Evolutionary conservation across 2,888 invertebrate species (phyloP).

Genomic region (Stenchaetothrips biformis): DNA sequence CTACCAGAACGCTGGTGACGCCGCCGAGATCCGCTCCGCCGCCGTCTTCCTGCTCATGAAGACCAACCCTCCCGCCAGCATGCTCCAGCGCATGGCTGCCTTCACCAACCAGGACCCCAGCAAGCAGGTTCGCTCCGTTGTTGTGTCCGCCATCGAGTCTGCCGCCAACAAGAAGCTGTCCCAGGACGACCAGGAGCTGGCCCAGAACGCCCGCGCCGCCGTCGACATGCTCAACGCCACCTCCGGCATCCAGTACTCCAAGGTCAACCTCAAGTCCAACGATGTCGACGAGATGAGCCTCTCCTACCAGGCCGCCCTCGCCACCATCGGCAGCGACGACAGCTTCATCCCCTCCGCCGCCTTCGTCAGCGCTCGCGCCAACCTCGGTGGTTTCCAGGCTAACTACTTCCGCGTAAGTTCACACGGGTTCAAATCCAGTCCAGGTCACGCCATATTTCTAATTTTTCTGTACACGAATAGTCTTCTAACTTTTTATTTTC

Average conservation of each 20-base stretch:
- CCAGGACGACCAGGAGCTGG: slow-evolving; percentile 49
- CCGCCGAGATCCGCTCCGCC: slow-evolving; percentile 59
- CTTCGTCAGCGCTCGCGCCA: slow-evolving; percentile 40
- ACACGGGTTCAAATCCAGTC: background rate
- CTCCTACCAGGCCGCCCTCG: slow-evolving; percentile 45
- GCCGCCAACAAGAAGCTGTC: slow-evolving; percentile 45
- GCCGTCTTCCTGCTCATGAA: slow-evolving; percentile 59
- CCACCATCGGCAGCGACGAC: slow-evolving; percentile 56
- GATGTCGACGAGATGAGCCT: slow-evolving; percentile 45
- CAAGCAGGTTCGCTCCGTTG: slow-evolving; percentile 60
- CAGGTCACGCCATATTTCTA: background rate
- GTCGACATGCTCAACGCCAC: slow-evolving; percentile 48
- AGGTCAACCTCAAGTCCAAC: slow-evolving; percentile 37
- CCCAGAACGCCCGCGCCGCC: slow-evolving; percentile 51
- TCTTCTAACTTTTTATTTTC: background rate
- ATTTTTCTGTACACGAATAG: background rate
- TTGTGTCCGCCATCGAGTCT: slow-evolving; percentile 57
- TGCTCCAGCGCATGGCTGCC: slow-evolving; percentile 66
- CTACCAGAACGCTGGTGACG: slow-evolving; percentile 60
- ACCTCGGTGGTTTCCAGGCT: slow-evolving; percentile 44
- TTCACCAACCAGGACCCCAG: slow-evolving; percentile 61
- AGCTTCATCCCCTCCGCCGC: slow-evolving; percentile 51
- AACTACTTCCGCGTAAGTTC: slow-evolving; percentile 32
- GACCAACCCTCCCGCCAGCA: slow-evolving; percentile 55
- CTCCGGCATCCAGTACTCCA: slow-evolving; percentile 38